Percentiles rank a stretch among this genome's conserved stretches.
phyloP scores from a whole-genome alignment of 2,797 vertebrate species.

The Schizopygopsis malacanthus region DNA sequence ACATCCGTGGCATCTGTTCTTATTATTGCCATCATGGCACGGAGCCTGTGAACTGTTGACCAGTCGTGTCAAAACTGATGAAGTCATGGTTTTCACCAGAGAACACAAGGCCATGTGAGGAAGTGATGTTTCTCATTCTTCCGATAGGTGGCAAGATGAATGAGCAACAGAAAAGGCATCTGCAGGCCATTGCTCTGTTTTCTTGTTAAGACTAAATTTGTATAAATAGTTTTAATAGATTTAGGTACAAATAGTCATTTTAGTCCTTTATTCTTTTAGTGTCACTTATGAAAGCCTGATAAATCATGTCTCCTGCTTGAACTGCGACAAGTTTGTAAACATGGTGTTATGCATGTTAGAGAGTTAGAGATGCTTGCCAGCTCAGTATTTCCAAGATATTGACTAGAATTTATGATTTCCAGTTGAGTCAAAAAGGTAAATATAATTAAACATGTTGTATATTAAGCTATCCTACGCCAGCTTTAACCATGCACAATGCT shows the following conservation, averaged over 20 bases:
- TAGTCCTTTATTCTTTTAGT: neutral
- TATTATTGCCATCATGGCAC: conserved; percentile 30
- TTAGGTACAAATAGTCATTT: neutral
- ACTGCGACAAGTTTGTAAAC: neutral
- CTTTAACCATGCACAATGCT: neutral
- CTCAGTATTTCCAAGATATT: neutral
- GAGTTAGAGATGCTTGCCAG: neutral
- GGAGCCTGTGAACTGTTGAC: conserved; percentile 49
- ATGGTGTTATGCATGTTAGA: neutral
- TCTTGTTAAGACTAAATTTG: conserved; percentile 21
- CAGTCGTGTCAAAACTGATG: conserved; percentile 47
- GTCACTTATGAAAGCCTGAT: neutral
- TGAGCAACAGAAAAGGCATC: conserved; percentile 49
- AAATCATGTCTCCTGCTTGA: neutral
- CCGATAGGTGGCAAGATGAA: conserved; percentile 34
- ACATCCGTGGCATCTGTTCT: conserved; percentile 30
- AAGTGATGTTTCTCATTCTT: conserved; percentile 28
- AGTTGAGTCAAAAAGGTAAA: neutral
- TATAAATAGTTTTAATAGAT: neutral
- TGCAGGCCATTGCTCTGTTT: conserved; percentile 15
- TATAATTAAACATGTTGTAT: neutral
- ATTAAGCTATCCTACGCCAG: neutral
- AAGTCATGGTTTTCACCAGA: conserved; percentile 49
- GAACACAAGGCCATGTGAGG: conserved; percentile 2
- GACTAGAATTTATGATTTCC: neutral